Percentiles rank a stretch among this genome's conserved stretches.
These are phyloP conservation scores for Nettapus auritus DNA, from an alignment of 2,113 vertebrate genomes.

Conservation along the genomic window DNA sequence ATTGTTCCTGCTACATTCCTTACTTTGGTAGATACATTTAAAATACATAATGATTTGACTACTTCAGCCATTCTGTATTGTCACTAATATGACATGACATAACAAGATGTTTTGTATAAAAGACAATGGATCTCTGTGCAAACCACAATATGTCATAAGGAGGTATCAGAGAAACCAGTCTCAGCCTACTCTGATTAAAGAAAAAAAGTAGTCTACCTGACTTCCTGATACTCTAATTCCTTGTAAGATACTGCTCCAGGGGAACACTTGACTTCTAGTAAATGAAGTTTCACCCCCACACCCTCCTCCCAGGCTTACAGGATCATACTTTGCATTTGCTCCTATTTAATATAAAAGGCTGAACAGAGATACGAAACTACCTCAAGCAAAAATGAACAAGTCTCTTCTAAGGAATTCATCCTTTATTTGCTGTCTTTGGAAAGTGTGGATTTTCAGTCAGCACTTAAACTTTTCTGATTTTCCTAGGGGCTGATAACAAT, in stretches of 20 bases:
- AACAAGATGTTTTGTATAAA: neutral
- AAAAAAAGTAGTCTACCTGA: conserved; percentile 10
- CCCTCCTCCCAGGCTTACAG: neutral
- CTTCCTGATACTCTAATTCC: conserved; percentile 58
- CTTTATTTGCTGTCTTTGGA: conserved; percentile 23
- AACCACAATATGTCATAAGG: neutral
- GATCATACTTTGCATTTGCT: neutral
- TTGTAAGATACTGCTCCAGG: conserved; percentile 38
- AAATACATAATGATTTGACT: neutral
- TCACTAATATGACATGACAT: neutral
- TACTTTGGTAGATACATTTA: neutral
- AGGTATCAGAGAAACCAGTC: neutral
- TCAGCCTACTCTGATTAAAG: conserved; percentile 27
- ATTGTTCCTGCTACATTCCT: neutral
- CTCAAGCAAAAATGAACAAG: conserved; percentile 36
- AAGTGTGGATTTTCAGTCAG: neutral
- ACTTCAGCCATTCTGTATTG: neutral
- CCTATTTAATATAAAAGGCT: conserved; percentile 16
- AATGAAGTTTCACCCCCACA: neutral
- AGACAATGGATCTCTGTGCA: conserved; percentile 25
- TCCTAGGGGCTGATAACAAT: neutral
- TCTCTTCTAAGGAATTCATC: conserved; percentile 7
- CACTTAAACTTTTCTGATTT: conserved; percentile 20
- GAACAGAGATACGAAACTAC: conserved; percentile 43
- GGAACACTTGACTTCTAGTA: conserved; percentile 12